Conservation (phyloP, 2,888 invertebrate genomes). For the Chrysolina haemoptera region DNA sequence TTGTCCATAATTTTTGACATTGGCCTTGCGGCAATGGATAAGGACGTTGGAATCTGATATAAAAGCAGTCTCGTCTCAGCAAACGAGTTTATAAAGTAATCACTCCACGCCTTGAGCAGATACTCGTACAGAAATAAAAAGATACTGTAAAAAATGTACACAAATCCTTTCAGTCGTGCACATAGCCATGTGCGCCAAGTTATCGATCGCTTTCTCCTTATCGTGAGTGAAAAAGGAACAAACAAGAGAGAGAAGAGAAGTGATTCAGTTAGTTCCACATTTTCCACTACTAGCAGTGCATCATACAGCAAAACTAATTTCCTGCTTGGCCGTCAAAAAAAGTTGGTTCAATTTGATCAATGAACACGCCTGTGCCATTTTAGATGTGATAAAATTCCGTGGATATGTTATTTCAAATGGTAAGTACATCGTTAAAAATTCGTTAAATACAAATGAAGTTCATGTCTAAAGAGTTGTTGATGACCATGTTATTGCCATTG, state of each 20-base stretch:
- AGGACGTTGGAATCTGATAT: neutral
- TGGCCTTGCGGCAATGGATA: conserved; percentile 26
- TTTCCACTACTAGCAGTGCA: conserved; percentile 40
- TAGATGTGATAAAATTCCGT: too few relatives aligned
- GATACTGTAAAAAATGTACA: conserved; percentile 73
- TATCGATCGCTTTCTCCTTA: conserved; percentile 76
- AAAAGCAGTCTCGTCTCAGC: neutral
- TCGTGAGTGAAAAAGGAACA: conserved; percentile 57
- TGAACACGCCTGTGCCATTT: too few relatives aligned
- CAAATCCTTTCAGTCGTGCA: conserved; percentile 81
- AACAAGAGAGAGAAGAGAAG: conserved; percentile 49
- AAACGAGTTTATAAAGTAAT: too few relatives aligned
- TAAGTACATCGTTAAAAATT: too few relatives aligned
- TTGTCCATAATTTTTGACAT: conserved; percentile 27
- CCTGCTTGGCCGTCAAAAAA: too few relatives aligned
- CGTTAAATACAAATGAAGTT: too few relatives aligned
- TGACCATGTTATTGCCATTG: too few relatives aligned
- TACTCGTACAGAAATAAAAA: neutral
- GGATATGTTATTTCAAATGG: too few relatives aligned
- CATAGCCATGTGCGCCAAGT: conserved; percentile 79
- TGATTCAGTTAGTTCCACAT: conserved; percentile 41
- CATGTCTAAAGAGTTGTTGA: too few relatives aligned
- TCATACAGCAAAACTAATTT: conserved; percentile 16
- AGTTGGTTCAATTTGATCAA: too few relatives aligned
- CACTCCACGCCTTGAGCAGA: neutral